phyloP scores from a whole-genome alignment of 2,888 invertebrate genomes.

The Cephalotes varians region DNA sequence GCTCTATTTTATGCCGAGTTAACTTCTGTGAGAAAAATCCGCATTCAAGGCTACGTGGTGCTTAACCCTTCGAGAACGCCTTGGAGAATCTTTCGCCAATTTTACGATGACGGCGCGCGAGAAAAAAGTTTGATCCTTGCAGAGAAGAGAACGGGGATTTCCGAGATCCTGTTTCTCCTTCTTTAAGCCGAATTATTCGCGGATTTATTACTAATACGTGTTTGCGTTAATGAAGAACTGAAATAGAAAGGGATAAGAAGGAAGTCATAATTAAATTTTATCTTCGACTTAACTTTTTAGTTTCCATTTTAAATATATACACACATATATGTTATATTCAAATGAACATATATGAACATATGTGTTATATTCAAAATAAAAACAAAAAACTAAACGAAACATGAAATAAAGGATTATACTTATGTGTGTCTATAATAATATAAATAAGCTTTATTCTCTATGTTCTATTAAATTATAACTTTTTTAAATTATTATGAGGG shows the following conservation, averaged over 20 bases:
- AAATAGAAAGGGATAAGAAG: not conserved
- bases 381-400: too few species aligned
- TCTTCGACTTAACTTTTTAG: not conserved
- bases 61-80: constrained; percentile 42
- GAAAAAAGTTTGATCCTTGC: constrained; percentile 36
- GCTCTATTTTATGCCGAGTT: constrained; percentile 56
- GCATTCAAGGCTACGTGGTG: constrained; percentile 48
- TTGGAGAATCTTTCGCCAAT: constrained; percentile 34
- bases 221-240: not conserved
- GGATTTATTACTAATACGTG: constrained; percentile 3
- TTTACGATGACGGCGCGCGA: constrained; percentile 23
- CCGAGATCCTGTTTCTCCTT: not conserved
- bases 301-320: not conserved
- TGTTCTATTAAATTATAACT: not conserved
- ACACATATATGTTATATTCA: not conserved
- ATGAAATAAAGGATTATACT: too few species aligned
- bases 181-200: constrained; percentile 17
- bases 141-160: not conserved
- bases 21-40: constrained; percentile 56
- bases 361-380: too few species aligned
- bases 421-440: not conserved
- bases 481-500: not conserved
- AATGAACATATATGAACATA: too few species aligned
- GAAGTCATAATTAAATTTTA: not conserved
- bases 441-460: not conserved